phyloP scores from a whole-genome alignment of 2,888 invertebrate genomes.

The Dascillus cervinus region DNA sequence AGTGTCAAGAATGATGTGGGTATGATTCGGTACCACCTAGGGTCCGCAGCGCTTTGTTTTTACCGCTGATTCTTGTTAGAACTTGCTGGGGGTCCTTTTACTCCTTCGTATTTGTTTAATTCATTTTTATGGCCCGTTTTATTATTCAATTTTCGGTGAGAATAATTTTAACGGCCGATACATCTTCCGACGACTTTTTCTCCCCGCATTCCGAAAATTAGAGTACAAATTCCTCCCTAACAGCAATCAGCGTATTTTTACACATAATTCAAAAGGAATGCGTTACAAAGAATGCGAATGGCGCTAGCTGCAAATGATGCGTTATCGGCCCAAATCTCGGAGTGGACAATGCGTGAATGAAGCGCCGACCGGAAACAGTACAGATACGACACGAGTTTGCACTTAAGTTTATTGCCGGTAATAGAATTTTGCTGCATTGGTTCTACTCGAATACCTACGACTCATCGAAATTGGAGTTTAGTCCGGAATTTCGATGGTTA shows the following conservation, averaged over 20 bases:
- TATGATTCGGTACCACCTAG: constrained; percentile 34
- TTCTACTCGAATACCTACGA: constrained; percentile 13
- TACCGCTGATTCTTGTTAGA: constrained; percentile 29
- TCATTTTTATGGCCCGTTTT: too few relatives aligned
- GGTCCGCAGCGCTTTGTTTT: constrained; percentile 30
- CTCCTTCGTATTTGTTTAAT: not conserved
- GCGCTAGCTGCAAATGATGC: constrained; percentile 13
- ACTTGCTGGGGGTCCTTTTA: constrained; percentile 28
- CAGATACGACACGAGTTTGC: constrained; percentile 38
- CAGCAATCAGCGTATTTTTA: too few relatives aligned
- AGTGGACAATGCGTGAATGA: constrained; percentile 19
- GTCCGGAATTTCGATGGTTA: too few relatives aligned
- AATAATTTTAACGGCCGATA: too few relatives aligned
- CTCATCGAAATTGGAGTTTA: constrained; percentile 8
- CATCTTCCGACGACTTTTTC: too few relatives aligned
- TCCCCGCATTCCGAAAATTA: too few relatives aligned
- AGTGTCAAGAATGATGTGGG: constrained; percentile 35
- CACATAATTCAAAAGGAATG: not conserved
- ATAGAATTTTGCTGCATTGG: constrained; percentile 21
- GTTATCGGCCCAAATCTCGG: constrained; percentile 15
- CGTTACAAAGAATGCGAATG: constrained; percentile 7
- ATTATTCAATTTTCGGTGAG: too few relatives aligned
- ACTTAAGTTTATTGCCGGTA: constrained; percentile 39
- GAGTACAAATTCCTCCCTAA: too few relatives aligned
- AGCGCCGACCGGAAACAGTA: constrained; percentile 30